Base-by-base conservation (phyloP, 1,140 invertebrate genomes). In the Melipona quadrifasciata region DNA sequence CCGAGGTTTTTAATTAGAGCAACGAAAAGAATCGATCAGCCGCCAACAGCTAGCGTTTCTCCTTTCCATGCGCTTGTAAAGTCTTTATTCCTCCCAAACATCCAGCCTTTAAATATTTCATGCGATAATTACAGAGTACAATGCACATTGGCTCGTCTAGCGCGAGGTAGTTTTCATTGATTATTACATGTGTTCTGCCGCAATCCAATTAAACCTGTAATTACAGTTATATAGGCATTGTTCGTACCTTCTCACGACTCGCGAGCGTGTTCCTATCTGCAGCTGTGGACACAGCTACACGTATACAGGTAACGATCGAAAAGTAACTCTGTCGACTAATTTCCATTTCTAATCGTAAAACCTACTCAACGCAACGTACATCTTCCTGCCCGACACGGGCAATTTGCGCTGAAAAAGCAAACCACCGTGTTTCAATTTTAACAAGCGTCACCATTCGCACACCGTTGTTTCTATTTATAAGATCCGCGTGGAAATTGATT, bases 201-300 rank as follows among this genome's bases (percentile, higher is more conserved):
- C 16, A n/a, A 1, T 27, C 47, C 47, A 51, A 51, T 75, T 75
- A 57, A 34, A 47, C 17, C 16, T 21, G 24, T 75, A 58, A 75
- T 75, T 75, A 75, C 31, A 47, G 21, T 14, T 24, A 2, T 24
- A 2, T 58, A 24, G 21, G 17, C 31, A 75, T 75, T 75, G 73
- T 75, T 75, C 53, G 14, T 55, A 55, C 12, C 21, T 55, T 34
- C 72, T 21, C 72, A 74, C 27, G 53, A 74, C 5, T 74, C 72
- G 72, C 21, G 72, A 58, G n/a, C 16, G 21, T 12, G 19, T 73
- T 19, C n/a, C 24, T 67, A 10, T 34, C 31, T n/a, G 24, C 10
- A 61, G 2, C 24, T 11, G 58, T 61, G 19, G 6, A 58, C 12
- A 19, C 2, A 47, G 19, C 0, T 5, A 39, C 11, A 39, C 8